Base-by-base conservation (phyloP, 2,113 vertebrate genomes). In the Hemichromis elongatus region DNA sequence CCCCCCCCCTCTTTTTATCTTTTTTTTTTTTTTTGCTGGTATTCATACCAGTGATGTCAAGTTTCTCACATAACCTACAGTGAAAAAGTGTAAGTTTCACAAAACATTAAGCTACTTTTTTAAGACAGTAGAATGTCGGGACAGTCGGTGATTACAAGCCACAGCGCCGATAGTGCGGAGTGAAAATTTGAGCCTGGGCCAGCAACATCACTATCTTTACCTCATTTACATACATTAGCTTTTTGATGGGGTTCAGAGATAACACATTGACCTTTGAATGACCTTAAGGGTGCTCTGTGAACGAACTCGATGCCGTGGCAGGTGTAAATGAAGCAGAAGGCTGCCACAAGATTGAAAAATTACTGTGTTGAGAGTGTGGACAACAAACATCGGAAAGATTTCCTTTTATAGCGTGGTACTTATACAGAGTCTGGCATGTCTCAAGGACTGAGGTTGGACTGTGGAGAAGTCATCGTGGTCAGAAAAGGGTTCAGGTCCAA, bases 391-490 rank as follows among this genome's bases (percentile, higher is more conserved):
- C 8, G 26, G 75, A 88, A 91, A 84, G 68, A 85, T 84, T 77
- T 91, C 93, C 89, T 90, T 94, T 89, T 93, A 94, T 90, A 93
- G 94, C 89, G 73, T 89, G 83, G 86, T 79, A 82, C 75, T 78
- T 81, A 80, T 73, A 40, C 73, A 68, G 52, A 83, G 90, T 92
- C 90, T 94, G 89, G 90, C 84, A 88, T 78, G 79, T 83, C 83
- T 89, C 87, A 88, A 80, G 80, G 87, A 82, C 33, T 63, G 88
- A 84, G 86, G 68, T 70, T 66, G 81, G 80, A 30, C 45, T 88
- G 87, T 87, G 86, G 82, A 87, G 89, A 91, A 86, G 88, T 88
- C 89, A 90, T 92, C 86, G 68, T 68, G 86, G 86, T 89, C 81
- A 88, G 85, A 79, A 79, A 77, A 59, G 59, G 26, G 35, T 83